phyloP scores from a whole-genome alignment of 2,797 vertebrate species.

The Poecilia wingei region DNA sequence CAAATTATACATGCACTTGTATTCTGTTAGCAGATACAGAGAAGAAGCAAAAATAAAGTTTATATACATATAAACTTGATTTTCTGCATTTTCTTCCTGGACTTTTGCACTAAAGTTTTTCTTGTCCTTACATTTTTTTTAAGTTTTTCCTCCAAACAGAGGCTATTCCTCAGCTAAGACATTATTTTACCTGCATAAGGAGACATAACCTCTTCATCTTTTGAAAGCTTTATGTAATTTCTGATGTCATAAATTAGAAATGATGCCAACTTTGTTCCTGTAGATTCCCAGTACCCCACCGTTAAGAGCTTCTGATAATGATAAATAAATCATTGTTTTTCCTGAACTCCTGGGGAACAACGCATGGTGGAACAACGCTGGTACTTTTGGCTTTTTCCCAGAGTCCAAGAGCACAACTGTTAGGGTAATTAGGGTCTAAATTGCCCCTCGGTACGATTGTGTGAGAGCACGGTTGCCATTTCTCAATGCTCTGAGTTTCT shows the following conservation, averaged over 20 bases:
- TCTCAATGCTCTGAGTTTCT: neutral
- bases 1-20: no score
- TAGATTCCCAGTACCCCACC: neutral
- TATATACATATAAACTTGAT: neutral
- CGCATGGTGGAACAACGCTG: neutral
- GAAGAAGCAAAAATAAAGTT: no score
- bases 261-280: neutral
- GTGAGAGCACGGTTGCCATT: neutral
- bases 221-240: neutral
- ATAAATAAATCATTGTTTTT: neutral
- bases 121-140: neutral
- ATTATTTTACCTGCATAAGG: slow-evolving; percentile 15
- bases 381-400: neutral
- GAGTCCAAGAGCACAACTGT: neutral
- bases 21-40: neutral
- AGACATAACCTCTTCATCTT: slow-evolving; percentile 18
- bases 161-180: slow-evolving; percentile 30
- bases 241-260: neutral
- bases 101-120: neutral
- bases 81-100: neutral
- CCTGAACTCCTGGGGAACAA: neutral
- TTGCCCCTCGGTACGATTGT: neutral
- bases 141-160: slow-evolving; percentile 52
- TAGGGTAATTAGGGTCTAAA: neutral
- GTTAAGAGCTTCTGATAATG: neutral